These are phyloP conservation scores for Macroglossus sobrinus DNA, from an alignment of 2,113 vertebrate species.

Conservation along the genomic window DNA sequence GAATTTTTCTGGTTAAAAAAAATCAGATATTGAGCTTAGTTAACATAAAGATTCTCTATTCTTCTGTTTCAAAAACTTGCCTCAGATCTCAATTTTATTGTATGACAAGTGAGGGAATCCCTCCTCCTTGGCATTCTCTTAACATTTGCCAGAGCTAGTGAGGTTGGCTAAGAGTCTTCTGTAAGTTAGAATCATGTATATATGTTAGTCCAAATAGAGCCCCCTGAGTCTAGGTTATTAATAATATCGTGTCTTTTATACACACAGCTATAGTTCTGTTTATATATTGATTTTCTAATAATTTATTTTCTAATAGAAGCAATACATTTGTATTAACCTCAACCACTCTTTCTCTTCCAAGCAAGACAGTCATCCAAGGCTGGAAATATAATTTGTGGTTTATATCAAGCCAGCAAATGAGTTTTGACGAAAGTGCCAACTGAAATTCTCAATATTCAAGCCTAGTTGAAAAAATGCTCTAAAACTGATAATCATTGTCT, in stretches of 20 bases:
- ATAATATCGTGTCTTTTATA: background rate
- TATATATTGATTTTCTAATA: background rate
- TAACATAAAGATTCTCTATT: background rate
- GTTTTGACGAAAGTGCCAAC: background rate
- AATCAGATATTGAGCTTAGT: background rate
- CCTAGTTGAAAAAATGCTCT: background rate
- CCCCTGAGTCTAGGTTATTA: background rate
- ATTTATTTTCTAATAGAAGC: conserved; percentile 6
- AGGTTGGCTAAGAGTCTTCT: background rate
- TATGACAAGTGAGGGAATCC: background rate
- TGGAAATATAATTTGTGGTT: background rate
- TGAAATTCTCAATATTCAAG: conserved; percentile 26
- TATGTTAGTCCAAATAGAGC: background rate
- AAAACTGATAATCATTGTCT: background rate
- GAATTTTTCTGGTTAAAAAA: background rate
- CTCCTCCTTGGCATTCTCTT: background rate
- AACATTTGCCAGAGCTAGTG: background rate
- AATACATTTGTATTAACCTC: conserved; percentile 26
- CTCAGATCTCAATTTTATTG: background rate
- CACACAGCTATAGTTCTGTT: background rate
- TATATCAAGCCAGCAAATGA: background rate
- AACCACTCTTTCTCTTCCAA: background rate
- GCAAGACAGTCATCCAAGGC: background rate
- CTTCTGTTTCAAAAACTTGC: background rate
- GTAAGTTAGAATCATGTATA: background rate